phyloP scores from a whole-genome alignment of 2,113 vertebrate genomes.

The Equus przewalskii region DNA sequence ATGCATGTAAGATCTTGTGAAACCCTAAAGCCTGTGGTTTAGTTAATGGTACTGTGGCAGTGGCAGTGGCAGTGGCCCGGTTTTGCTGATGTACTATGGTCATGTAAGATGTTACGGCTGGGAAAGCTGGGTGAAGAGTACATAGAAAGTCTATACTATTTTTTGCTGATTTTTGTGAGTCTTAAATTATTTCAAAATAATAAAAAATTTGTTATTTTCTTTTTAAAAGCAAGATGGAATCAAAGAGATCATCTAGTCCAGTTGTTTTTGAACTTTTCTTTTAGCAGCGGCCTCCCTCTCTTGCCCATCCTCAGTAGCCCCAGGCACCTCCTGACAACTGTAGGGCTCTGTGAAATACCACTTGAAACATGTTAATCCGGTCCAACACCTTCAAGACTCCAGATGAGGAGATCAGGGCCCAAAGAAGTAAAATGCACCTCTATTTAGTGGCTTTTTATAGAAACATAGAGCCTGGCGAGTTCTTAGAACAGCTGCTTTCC shows the following conservation, averaged over 20 bases:
- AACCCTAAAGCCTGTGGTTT: accelerated
- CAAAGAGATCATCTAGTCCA: not conserved
- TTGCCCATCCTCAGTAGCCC: not conserved
- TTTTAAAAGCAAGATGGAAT: not conserved
- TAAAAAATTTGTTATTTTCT: not conserved
- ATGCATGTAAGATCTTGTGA: not conserved
- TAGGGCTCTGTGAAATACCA: not conserved
- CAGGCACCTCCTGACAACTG: not conserved
- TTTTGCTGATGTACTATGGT: not conserved
- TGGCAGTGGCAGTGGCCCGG: accelerated
- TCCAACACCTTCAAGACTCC: no score
- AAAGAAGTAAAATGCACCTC: not conserved
- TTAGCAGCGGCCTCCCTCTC: not conserved
- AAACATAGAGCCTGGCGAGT: not conserved
- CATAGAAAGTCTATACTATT: not conserved
- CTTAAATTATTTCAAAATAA: conserved; percentile 55
- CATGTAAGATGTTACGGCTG: not conserved
- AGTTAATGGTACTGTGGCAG: accelerated
- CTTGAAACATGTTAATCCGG: not conserved
- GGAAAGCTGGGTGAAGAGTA: not conserved
- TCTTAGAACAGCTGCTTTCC: not conserved
- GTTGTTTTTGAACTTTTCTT: not conserved
- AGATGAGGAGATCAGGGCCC: not conserved
- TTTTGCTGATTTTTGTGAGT: conserved; percentile 43
- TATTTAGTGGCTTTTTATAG: accelerated